Percentiles rank a stretch among this genome's conserved stretches.
Conservation (phyloP, 2,888 invertebrate genomes). For the Schrankia costaestrigalis region DNA sequence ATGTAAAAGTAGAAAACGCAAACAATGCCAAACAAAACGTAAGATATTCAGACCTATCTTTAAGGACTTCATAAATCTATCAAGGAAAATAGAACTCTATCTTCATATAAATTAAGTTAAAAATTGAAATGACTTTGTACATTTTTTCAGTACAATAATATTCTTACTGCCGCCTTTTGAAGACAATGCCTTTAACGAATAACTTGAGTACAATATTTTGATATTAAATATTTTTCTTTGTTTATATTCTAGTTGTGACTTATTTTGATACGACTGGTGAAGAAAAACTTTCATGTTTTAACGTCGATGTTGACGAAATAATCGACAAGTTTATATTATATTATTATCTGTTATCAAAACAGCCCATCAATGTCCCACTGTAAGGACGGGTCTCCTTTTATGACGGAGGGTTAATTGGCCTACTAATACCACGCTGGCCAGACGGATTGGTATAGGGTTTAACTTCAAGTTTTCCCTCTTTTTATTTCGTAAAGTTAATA, state of each 20-base stretch:
- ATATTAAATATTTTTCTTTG: conserved; percentile 15
- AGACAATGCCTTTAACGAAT: conserved; percentile 27
- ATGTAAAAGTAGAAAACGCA: conserved; percentile 10
- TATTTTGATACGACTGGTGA: no score
- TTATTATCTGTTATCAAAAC: no score
- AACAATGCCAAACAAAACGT: conserved; percentile 27
- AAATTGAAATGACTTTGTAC: neutral
- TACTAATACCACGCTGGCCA: no score
- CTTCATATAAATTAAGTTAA: neutral
- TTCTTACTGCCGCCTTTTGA: conserved; percentile 18
- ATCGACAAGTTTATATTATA: no score
- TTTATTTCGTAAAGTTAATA: no score
- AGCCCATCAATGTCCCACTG: no score
- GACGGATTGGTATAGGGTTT: no score
- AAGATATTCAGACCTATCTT: conserved; percentile 39
- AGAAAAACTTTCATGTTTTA: no score
- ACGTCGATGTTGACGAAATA: no score
- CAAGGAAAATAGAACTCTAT: conserved; percentile 17
- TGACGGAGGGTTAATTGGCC: no score
- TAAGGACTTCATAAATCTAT: conserved; percentile 12
- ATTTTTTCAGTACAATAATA: conserved; percentile 18
- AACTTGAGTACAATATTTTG: conserved; percentile 27
- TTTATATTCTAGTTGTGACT: conserved; percentile 6
- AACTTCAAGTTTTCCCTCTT: no score
- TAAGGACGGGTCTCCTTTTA: no score